Base-by-base conservation (phyloP, 2,888 invertebrate species). In the Plemyria rubiginata region DNA sequence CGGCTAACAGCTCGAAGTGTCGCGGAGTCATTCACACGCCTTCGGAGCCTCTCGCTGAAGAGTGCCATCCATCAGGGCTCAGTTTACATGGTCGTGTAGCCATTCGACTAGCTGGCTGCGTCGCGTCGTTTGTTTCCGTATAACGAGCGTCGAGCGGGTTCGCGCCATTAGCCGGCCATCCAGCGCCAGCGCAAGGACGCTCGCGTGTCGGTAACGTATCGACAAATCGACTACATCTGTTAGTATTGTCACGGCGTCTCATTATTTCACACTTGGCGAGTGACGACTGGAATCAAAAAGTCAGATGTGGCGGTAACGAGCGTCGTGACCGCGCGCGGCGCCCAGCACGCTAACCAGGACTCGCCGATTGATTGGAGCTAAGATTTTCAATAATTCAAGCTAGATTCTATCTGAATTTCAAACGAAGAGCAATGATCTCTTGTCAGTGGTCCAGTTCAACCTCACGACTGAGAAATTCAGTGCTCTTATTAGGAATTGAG, bases 221-320 rank as follows among this genome's bases (percentile, higher is more conserved):
- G 70, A 73, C 73, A 68, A 67, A 63, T 71, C 71, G 69, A 53
- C 62, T 63, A 68, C 71, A 71, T 72, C 72, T 67, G 72, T 63
- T 65, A 66, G 69, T 59, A 71, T 74, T 66, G 76, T 76, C 77
- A 73, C 76, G 76, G 70, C 67, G 67, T 70, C 74, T 80, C 75
- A 76, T 78, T 78, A 81, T 72, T 76, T 72, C 71, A 70, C 72
- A 66, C 65, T 69, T 68, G 65, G 60, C 55, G 45, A 40, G 43
- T 60, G 60, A 50, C 43, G 62, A 55, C 55, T 29, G 54, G 60
- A 67, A 73, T 74, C 74, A 71, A 67, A 71, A 71, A 74, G 76
- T 74, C 71, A 67, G 71, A 76, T 72, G 64, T 53, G 65, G 54
- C 70, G 48, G 65, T 78, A 78, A 78, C 77, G 75, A 77, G 74